phyloP scores from a whole-genome alignment of 2,888 invertebrate genomes.

The Pristionchus maxplancki region DNA sequence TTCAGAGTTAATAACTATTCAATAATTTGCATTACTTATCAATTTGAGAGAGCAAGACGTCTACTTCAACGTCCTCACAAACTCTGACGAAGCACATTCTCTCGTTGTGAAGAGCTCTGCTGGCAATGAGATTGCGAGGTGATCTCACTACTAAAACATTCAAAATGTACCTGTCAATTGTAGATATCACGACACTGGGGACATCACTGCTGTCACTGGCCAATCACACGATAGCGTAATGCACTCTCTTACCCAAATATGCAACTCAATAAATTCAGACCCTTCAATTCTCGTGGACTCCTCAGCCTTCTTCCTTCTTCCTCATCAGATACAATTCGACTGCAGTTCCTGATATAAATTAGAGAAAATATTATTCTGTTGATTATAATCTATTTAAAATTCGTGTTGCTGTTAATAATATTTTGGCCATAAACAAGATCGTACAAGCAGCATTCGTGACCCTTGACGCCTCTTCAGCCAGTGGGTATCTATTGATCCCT shows the following conservation, averaged over 20 bases:
- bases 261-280: neutral
- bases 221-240: neutral
- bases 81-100: neutral
- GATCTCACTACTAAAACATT: neutral
- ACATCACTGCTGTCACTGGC: neutral
- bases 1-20: neutral
- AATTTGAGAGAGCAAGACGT: neutral
- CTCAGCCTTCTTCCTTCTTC: neutral
- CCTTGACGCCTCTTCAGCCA: neutral
- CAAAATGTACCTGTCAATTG: neutral
- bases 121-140: neutral
- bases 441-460: no score
- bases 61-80: neutral
- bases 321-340: neutral
- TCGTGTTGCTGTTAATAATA: neutral
- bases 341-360: neutral
- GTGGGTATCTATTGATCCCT: neutral
- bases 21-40: neutral
- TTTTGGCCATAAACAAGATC: no score
- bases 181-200: neutral
- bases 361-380: neutral
- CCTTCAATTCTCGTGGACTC: slow-evolving; percentile 25
- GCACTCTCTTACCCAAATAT: neutral
- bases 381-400: no score
- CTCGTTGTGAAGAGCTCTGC: neutral